phyloP scores from a whole-genome alignment of 2,888 invertebrate species.

The Rhingia campestris region DNA sequence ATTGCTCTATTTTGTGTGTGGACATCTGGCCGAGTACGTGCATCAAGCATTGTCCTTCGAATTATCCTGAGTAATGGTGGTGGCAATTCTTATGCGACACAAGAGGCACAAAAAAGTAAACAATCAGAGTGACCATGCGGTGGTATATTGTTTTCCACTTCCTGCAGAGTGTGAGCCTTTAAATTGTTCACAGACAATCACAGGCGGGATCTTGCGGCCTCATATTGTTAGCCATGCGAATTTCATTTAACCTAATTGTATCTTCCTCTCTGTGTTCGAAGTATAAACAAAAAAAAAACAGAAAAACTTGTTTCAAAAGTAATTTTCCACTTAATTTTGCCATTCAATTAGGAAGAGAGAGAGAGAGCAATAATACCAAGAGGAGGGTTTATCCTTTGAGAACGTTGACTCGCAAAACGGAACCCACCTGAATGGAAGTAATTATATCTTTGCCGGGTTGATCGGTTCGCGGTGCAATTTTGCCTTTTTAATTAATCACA shows the following conservation, averaged over 20 bases:
- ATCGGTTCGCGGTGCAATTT: conserved; percentile 56
- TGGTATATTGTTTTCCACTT: conserved; percentile 12
- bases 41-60: conserved; percentile 34
- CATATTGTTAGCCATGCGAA: conserved; percentile 21
- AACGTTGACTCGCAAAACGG: conserved; percentile 37
- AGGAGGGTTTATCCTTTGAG: conserved; percentile 23
- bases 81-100: conserved; percentile 42
- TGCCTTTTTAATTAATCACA: conserved; percentile 64
- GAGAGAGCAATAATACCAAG: not conserved
- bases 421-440: conserved; percentile 61
- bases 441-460: conserved; percentile 50
- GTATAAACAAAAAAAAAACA: not conserved
- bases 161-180: conserved; percentile 6
- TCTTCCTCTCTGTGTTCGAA: conserved; percentile 4
- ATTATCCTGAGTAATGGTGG: conserved; percentile 29
- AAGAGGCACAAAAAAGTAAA: conserved; percentile 3
- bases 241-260: conserved; percentile 52
- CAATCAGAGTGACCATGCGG: conserved; percentile 31
- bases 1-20: conserved; percentile 57
- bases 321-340: conserved; percentile 71
- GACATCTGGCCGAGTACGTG: conserved; percentile 61
- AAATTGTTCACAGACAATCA: conserved; percentile 39
- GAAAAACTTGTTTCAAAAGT: conserved; percentile 33
- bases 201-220: conserved; percentile 15
- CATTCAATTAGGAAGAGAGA: conserved; percentile 15